These are phyloP conservation scores for Sebastes dallii DNA, from an alignment of 2,797 vertebrate species.

Conservation along the genomic window DNA sequence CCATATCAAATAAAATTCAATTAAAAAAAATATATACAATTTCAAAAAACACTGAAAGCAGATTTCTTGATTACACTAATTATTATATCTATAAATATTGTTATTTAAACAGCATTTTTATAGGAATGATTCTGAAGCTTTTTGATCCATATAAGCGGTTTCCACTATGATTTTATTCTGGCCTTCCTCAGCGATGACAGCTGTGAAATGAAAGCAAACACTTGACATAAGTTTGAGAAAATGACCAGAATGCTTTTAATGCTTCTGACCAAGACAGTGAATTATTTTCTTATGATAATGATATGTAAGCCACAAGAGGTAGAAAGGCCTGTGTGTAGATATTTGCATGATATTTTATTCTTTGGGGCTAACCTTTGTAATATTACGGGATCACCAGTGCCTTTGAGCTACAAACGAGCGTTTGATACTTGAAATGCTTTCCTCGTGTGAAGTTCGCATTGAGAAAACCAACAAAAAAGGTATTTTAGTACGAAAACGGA, in stretches of 20 bases:
- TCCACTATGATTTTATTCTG: not conserved
- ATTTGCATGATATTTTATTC: slow-evolving; percentile 41
- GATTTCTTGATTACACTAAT: too few species aligned
- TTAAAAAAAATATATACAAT: too few species aligned
- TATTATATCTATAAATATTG: too few species aligned
- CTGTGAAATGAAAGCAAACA: not conserved
- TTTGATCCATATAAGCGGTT: too few species aligned
- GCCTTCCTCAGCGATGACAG: not conserved
- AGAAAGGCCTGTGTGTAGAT: slow-evolving; percentile 41
- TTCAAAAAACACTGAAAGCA: too few species aligned
- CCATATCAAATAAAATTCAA: rapidly evolving
- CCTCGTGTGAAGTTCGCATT: slow-evolving; percentile 9
- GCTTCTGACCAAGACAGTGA: not conserved
- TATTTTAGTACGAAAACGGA: slow-evolving; percentile 1
- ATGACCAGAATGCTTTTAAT: not conserved
- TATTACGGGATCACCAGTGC: slow-evolving; percentile 68
- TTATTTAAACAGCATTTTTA: too few species aligned
- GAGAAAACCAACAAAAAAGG: slow-evolving; percentile 16
- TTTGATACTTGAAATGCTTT: slow-evolving; percentile 56
- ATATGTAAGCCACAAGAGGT: not conserved
- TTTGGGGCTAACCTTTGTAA: slow-evolving; percentile 32
- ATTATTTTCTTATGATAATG: slow-evolving; percentile 1
- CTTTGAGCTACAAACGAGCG: slow-evolving; percentile 62
- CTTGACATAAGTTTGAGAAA: slow-evolving; percentile 1
- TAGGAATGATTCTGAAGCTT: too few species aligned